Evolutionary conservation across 2,888 invertebrate species (phyloP), one percentile per base, ranked within the genome.

Genomic region (Cephus sareptanus): DNA sequence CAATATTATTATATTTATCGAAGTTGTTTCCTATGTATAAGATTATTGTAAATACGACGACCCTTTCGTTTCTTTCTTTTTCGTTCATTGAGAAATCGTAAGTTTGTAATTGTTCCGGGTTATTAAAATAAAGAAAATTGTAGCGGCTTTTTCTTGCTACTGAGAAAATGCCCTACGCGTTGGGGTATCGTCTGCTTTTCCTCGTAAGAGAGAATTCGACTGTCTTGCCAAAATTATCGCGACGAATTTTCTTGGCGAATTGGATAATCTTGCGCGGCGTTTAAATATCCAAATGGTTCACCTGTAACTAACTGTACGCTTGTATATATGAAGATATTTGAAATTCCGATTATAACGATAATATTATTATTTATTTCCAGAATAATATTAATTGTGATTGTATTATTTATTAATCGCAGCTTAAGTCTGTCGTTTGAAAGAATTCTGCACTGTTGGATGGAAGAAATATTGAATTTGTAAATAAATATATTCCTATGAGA

Each of bases 391-490:
- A 85, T 85, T 85, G 87, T 85, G 85, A 88, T 86, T 86, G 86
- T 87, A 87, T 87, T 89, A 89, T 89, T 89, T 89, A 89, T 89
- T 89, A 83, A 87, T 85, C 84, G 80, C 83, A 84, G 84, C 83
- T 83, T 83, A 82, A 82, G 80, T 83, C 81, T 83, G 83, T 83
- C 83, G 80, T 83, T 80, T 77, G 79, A 56, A 74, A 81, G 75
- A 77, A 82, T 77, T 78, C 77, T 83, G 83, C 83, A 83, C 80
- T 77, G 79, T 82, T 83, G 83, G 81, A 83, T 79, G 82, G 80
- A 81, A 80, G 56, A 77, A 84, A 79, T 83, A 83, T 84, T 84
- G 81, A 85, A 84, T 87, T 89, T 89, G 89, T 89, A 89, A 89
- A 89, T 89, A 89, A 89, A 89, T 85, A 86, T 85, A 84, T 85